Percentiles rank a stretch among this genome's conserved stretches.
Conservation (phyloP, 1,140 invertebrate genomes). For the Psix sp. region DNA sequence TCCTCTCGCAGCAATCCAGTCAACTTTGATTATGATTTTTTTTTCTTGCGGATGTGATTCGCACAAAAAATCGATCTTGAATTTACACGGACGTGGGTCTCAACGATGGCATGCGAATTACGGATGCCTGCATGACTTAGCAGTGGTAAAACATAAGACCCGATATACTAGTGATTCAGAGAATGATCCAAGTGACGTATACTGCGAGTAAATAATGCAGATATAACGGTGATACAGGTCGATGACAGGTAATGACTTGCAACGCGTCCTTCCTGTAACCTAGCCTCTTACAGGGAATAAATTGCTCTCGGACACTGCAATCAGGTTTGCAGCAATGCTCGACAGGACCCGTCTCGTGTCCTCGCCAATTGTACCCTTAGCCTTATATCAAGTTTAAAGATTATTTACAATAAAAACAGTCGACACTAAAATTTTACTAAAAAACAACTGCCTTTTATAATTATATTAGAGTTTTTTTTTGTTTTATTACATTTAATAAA, state of each 20-base stretch:
- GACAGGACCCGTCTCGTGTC: conserved; percentile 13
- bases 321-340: conserved; percentile 36
- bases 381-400: too few relatives aligned
- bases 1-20: conserved; percentile 11
- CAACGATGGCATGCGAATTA: conserved; percentile 2
- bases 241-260: conserved; percentile 61
- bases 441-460: too few relatives aligned
- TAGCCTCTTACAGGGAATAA: conserved; percentile 45
- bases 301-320: conserved; percentile 40
- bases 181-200: conserved; percentile 56
- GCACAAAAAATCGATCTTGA: conserved; percentile 49
- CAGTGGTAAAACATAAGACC: conserved; percentile 39
- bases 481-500: too few relatives aligned
- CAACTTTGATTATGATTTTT: conserved; percentile 29
- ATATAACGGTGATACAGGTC: conserved; percentile 62
- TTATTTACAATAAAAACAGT: too few relatives aligned
- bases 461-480: too few relatives aligned
- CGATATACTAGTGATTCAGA: conserved; percentile 34
- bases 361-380: conserved; percentile 33
- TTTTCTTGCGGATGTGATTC: conserved; percentile 32
- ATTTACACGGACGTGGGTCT: conserved; percentile 16
- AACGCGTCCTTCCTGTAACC: conserved; percentile 53
- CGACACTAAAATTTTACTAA: too few relatives aligned
- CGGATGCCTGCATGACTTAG: conserved; percentile 46
- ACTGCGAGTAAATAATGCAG: conserved; percentile 60